phyloP scores from a whole-genome alignment of 2,113 vertebrate species.

The Neofelis nebulosa region DNA sequence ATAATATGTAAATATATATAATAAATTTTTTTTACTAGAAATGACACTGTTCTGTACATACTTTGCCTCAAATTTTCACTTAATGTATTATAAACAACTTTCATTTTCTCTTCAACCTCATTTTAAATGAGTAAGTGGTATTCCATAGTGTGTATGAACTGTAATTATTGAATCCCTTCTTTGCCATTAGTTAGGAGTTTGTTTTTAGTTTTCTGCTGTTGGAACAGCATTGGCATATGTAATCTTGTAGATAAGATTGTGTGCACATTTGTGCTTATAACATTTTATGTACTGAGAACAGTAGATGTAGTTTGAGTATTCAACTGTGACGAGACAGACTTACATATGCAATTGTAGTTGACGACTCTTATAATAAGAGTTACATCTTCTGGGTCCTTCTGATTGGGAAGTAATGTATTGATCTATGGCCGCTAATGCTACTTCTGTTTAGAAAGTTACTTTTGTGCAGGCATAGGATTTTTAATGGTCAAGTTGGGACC shows the following conservation, averaged over 20 bases:
- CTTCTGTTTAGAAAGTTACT: background rate
- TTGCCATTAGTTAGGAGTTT: background rate
- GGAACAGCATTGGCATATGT: background rate
- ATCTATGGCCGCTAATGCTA: background rate
- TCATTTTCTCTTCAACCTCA: background rate
- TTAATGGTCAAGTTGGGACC: background rate
- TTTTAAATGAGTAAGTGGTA: background rate
- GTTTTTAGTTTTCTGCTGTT: background rate
- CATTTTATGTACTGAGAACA: background rate
- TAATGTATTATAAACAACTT: background rate
- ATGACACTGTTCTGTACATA: background rate
- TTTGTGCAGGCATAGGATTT: background rate
- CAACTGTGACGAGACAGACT: background rate
- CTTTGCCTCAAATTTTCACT: background rate
- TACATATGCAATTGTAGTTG: background rate
- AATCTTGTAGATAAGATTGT: background rate
- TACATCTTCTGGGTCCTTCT: background rate
- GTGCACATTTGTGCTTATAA: background rate
- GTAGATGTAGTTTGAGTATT: background rate
- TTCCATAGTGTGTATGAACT: background rate
- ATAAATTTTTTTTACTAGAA: background rate
- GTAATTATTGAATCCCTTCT: background rate
- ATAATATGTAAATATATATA: too few species aligned
- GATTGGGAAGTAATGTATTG: background rate
- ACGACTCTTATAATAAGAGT: background rate